phyloP scores from a whole-genome alignment of 2,113 vertebrate species.

The Empidonax traillii region DNA sequence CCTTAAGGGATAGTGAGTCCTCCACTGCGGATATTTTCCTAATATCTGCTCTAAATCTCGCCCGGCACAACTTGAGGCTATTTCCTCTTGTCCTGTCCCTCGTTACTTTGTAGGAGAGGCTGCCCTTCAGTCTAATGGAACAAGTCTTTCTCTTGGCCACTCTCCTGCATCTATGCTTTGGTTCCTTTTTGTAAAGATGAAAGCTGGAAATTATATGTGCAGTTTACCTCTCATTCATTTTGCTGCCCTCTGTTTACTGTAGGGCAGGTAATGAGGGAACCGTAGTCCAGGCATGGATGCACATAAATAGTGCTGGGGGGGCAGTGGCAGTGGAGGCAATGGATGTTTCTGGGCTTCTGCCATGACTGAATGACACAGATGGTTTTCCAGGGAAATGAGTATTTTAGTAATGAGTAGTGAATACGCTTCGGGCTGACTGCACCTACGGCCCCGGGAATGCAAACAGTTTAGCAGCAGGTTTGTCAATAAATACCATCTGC shows the following conservation, averaged over 20 bases:
- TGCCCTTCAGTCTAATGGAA: neutral
- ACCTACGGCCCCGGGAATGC: constrained; percentile 13
- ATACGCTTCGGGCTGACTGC: neutral
- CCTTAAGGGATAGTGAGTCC: neutral
- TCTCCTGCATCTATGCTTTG: neutral
- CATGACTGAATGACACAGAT: constrained; percentile 27
- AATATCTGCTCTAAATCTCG: neutral
- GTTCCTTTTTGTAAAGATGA: neutral
- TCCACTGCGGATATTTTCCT: neutral
- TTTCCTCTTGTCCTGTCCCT: neutral
- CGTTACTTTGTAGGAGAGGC: neutral
- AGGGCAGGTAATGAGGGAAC: neutral
- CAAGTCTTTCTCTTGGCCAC: neutral
- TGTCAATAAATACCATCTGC: constrained; percentile 66
- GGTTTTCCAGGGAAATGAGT: constrained; percentile 46
- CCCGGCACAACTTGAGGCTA: neutral
- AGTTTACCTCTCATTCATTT: neutral
- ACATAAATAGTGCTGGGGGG: neutral
- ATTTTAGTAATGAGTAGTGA: constrained; percentile 27
- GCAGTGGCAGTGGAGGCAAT: neutral
- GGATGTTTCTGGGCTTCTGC: constrained; percentile 5
- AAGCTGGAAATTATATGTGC: neutral
- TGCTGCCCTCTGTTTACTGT: neutral
- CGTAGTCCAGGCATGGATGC: neutral
- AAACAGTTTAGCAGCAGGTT: constrained; percentile 57